Base-by-base conservation (phyloP, 2,888 invertebrate genomes). In the Ichneumoninae sp. region DNA sequence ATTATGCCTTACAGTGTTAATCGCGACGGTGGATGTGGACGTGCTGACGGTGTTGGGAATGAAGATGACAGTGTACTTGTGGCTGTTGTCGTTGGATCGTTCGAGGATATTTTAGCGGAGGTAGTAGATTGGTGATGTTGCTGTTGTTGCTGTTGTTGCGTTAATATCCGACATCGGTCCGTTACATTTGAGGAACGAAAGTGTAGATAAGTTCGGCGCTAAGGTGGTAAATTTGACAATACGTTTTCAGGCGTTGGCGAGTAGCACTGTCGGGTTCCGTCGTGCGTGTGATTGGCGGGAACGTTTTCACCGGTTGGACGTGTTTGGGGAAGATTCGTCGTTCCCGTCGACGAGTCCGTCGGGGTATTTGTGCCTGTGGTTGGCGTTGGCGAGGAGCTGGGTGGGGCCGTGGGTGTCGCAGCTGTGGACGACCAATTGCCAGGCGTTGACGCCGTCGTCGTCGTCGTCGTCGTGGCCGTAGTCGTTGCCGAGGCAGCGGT, bases 191-290 rank as follows among this genome's bases (percentile, higher is more conserved):
- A 79, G 75, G 66, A 79, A 81, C 71, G 57, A 81, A 57, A 83
- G 57, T 74, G 82, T n/a, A 68, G 66, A 75, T 83, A 76, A 50
- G 70, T 69, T 79, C 89, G 79, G 80, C 88, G 93, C 93, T 93
- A 94, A 92, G 93, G 93, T 65, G 93, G 93, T 77, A 94, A 88
- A 86, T 92, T 92, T 52, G 93, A 91, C 81, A 93, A 83, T 87
- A 93, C 90, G 73, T 92, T 93, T 81, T 93, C 93, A 16, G 93
- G 91, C 54, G 93, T 91, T 22, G 91, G 90, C 52, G 91, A 89
- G 36, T 86, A 87, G 10, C 89, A 91, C 83, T 87, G 90, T 68
- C 89, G 83, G n/a, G 83, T 86, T 87, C 68, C 79, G 82, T 87
- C 91, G 85, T 81, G 89, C 76, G 69, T 88, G 78, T 82, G 89